Evolutionary conservation across 2,113 vertebrate species (phyloP).

Genomic region (Drymodes brunneopygia): DNA sequence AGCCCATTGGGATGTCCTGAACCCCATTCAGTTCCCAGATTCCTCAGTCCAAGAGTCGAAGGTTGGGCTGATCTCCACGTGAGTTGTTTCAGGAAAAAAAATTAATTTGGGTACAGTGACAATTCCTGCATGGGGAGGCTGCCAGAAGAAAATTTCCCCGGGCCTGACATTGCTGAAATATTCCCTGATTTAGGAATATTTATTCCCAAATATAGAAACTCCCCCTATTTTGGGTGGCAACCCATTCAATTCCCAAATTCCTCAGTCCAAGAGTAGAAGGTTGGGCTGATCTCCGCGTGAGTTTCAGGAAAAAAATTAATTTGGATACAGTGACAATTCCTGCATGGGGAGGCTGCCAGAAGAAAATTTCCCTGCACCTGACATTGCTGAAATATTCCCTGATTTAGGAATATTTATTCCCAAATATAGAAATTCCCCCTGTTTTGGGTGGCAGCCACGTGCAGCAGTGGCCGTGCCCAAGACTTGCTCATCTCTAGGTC

Average conservation of each 20-base stretch:
- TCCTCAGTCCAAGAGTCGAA: neutral
- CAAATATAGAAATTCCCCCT: neutral
- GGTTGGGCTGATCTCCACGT: neutral
- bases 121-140: fast-evolving
- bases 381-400: neutral
- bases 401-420: neutral
- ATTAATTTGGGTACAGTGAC: neutral
- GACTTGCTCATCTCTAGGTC: neutral
- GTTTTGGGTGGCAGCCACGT: fast-evolving
- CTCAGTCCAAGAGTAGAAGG: neutral
- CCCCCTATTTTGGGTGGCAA: neutral
- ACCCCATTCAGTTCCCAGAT: neutral
- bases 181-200: neutral
- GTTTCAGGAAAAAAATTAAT: neutral
- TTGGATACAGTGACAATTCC: neutral
- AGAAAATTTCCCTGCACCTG: neutral
- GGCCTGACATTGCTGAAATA: neutral
- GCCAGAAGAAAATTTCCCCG: neutral
- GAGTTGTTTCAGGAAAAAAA: neutral
- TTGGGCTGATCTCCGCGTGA: neutral
- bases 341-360: fast-evolving
- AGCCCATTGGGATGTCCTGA: neutral
- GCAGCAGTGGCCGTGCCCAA: fast-evolving
- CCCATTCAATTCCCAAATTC: too few relatives aligned
- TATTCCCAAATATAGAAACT: neutral